Evolutionary conservation across 1,140 invertebrate genomes (phyloP).

Genomic region (Atta cephalotes): DNA sequence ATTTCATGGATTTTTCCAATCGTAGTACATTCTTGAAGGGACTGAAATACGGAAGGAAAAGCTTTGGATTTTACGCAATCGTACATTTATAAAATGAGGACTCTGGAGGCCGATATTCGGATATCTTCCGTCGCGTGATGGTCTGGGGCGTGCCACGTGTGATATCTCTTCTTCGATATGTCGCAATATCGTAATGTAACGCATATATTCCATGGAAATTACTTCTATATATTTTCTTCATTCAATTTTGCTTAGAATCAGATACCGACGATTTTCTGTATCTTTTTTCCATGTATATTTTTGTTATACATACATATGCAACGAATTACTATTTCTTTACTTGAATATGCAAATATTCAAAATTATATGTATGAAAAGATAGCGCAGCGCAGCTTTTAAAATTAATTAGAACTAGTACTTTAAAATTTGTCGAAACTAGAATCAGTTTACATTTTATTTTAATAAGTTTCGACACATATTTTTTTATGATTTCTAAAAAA

Average conservation of each 20-base stretch:
- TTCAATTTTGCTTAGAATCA: conserved; percentile 30
- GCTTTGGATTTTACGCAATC: conserved; percentile 53
- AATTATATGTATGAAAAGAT: conserved; percentile 24
- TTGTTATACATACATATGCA: neutral
- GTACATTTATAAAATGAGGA: conserved; percentile 70
- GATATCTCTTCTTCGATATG: conserved; percentile 73
- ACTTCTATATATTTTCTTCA: conserved; percentile 28
- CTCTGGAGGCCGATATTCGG: conserved; percentile 64
- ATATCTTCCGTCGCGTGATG: conserved; percentile 65
- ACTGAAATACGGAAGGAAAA: conserved; percentile 61
- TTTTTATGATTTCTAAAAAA: conserved; percentile 9
- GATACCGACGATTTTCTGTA: neutral
- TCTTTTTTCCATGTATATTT: neutral
- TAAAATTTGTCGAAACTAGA: neutral
- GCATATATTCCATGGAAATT: conserved; percentile 27
- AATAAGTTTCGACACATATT: neutral
- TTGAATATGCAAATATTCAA: neutral
- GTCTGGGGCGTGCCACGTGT: conserved; percentile 56
- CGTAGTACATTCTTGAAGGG: neutral
- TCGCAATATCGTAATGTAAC: conserved; percentile 64
- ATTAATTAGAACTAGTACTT: conserved; percentile 5
- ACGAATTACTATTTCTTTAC: conserved; percentile 42
- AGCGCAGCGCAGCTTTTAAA: neutral
- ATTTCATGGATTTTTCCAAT: conserved; percentile 19
- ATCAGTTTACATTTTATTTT: conserved; percentile 18